Evolutionary conservation across 2,888 invertebrate species (phyloP), one percentile per base, ranked within the genome.

Genomic region (Chrysopilus asiliformis): DNA sequence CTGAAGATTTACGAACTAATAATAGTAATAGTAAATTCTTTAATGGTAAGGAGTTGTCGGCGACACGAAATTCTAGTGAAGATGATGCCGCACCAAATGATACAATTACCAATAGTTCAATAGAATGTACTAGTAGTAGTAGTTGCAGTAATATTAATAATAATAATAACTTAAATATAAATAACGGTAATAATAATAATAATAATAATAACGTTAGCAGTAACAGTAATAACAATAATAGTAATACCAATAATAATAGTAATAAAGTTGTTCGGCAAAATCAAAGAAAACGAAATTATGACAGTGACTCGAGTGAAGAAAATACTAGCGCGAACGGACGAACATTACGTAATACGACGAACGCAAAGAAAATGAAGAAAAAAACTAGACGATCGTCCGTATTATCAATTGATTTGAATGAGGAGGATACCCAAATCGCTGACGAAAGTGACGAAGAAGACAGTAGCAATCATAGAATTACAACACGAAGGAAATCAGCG

Each of bases 271-370:
- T n/a, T 20, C 19, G 24, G n/a, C n/a, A n/a, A 37, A 32, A 28
- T 40, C 15, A 30, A 24, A 30, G 28, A 25, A 40, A 39, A 47
- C 53, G 63, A 12, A 56, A 54, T 39, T 63, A 53, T 38, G 61
- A 63, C 35, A 46, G 48, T 53, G 40, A 47, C 38, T 42, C 41
- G 39, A 45, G 44, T 44, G 44, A 44, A 17, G 44, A 44, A 17
- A 39, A 41, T 31, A 45, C 45, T 35, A 45, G 46, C 38, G 47
- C 43, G 32, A 47, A 46, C 30, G 42, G 40, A 15, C 38, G 40
- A 28, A 43, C 40, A 30, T 26, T 40, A 25, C 29, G 39, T 16
- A 41, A 32, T 32, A 38, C 43, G 29, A n/a, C n/a, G n/a, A n/a
- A n/a, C n/a, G n/a, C n/a, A n/a, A 45, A 43, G 20, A 49, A 47